A percentile compares a stretch with the other conserved stretches of the same genome.
These are phyloP conservation scores for Hydractinia symbiolongicarpus DNA, from an alignment of 30 jellyfish, hydroid and myxozoan genomes.

Conservation along the genomic window DNA sequence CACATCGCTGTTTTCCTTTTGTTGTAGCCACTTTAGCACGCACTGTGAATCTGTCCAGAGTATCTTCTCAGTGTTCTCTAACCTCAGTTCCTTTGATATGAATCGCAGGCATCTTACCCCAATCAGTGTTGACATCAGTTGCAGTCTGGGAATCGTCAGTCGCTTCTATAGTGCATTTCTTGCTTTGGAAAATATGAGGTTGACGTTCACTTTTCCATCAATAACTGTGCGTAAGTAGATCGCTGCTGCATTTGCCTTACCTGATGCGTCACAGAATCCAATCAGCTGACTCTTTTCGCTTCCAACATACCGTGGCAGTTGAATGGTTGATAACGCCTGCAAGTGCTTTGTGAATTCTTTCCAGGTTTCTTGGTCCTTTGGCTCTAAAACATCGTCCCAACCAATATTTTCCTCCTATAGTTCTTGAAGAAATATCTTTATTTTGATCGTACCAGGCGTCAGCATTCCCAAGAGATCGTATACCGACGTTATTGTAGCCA, in stretches of 20 bases:
- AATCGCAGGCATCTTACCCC: neutral
- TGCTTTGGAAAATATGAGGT: constrained; percentile 1
- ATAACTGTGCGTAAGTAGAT: neutral
- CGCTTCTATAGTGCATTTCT: constrained; percentile 1
- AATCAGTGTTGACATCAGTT: neutral
- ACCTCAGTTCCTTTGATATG: neutral
- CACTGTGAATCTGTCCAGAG: constrained; percentile 7
- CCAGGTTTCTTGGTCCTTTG: constrained; percentile 19
- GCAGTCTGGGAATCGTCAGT: neutral
- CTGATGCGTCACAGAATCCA: constrained; percentile 5
- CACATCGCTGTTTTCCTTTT: neutral
- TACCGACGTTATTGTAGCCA: constrained; percentile 18
- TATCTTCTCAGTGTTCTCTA: neutral
- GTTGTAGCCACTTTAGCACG: neutral
- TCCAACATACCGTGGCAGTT: constrained; percentile 36
- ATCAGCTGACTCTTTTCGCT: constrained; percentile 9
- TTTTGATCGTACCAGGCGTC: constrained; percentile 21
- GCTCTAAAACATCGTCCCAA: constrained; percentile 28
- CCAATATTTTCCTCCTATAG: constrained; percentile 29
- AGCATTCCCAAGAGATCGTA: constrained; percentile 20
- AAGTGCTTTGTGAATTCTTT: neutral
- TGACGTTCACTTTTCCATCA: neutral
- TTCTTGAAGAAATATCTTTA: constrained; percentile 20
- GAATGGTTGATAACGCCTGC: neutral
- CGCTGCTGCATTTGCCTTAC: neutral